A percentile compares a stretch with the other conserved stretches of the same genome.
phyloP scores from a whole-genome alignment of 2,888 invertebrate genomes.

The Drosophila fulvimacula region DNA sequence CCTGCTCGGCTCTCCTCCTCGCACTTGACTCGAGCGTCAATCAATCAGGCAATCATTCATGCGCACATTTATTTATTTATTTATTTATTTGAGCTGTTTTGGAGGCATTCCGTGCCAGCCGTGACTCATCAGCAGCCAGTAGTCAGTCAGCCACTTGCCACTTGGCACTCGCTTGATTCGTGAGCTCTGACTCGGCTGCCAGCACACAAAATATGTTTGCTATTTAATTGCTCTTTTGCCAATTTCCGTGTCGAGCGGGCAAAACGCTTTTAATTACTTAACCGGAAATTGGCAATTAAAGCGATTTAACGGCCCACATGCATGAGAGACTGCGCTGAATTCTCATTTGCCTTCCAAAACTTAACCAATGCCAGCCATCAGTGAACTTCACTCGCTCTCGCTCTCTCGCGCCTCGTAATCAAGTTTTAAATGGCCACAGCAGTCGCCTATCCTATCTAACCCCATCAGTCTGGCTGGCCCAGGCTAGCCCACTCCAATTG shows the following conservation, averaged over 20 bases:
- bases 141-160: neutral
- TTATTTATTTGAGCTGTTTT: conserved; percentile 61
- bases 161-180: neutral
- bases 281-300: conserved; percentile 82
- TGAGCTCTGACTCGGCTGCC: conserved; percentile 16
- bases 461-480: neutral
- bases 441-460: neutral
- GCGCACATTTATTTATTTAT: conserved; percentile 68
- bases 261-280: conserved; percentile 80
- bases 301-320: conserved; percentile 80
- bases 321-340: conserved; percentile 53
- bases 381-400: neutral
- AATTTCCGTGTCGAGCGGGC: conserved; percentile 62
- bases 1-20: neutral
- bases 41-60: conserved; percentile 70
- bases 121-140: conserved; percentile 16
- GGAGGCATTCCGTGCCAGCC: neutral
- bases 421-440: conserved; percentile 71
- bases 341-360: conserved; percentile 52
- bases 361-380: conserved; percentile 36
- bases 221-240: conserved; percentile 73
- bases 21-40: conserved; percentile 28
- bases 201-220: conserved; percentile 64
- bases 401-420: conserved; percentile 68
- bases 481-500: neutral